Conservation (phyloP, 2,113 vertebrate species). For the Actinemys pallida region DNA sequence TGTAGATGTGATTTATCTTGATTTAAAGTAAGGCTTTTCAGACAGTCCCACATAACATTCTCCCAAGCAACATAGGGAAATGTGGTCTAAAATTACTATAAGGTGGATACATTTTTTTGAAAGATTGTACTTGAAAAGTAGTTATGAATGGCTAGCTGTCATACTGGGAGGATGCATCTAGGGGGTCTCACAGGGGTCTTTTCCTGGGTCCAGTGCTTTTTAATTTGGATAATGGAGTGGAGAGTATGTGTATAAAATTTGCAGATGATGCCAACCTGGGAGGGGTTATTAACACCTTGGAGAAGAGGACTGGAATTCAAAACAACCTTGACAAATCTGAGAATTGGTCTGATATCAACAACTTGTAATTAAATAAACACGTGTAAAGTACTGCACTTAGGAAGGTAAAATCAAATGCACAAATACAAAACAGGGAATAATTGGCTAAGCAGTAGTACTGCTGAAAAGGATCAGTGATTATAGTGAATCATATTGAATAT, state of each 20-base stretch:
- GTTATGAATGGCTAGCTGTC: neutral
- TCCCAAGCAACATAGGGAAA: neutral
- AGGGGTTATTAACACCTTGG: neutral
- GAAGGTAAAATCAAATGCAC: neutral
- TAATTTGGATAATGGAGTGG: neutral
- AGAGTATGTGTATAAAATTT: neutral
- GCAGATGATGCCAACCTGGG: neutral
- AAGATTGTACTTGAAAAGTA: neutral
- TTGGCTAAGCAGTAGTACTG: neutral
- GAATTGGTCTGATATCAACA: neutral
- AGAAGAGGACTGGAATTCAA: neutral
- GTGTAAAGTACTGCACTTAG: neutral
- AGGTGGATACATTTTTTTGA: neutral
- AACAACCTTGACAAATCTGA: neutral
- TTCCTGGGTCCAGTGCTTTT: neutral
- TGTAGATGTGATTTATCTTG: neutral
- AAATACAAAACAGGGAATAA: neutral
- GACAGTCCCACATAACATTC: neutral
- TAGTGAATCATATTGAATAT: neutral
- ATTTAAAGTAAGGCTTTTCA: neutral
- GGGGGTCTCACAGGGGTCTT: neutral
- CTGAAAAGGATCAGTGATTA: neutral
- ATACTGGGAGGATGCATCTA: neutral
- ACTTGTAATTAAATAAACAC: neutral
- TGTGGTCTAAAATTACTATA: neutral